A percentile compares a stretch with the other conserved stretches of the same genome.
These are phyloP conservation scores for Antheraea yamamai DNA, from an alignment of 2,888 invertebrate genomes.

Conservation along the genomic window DNA sequence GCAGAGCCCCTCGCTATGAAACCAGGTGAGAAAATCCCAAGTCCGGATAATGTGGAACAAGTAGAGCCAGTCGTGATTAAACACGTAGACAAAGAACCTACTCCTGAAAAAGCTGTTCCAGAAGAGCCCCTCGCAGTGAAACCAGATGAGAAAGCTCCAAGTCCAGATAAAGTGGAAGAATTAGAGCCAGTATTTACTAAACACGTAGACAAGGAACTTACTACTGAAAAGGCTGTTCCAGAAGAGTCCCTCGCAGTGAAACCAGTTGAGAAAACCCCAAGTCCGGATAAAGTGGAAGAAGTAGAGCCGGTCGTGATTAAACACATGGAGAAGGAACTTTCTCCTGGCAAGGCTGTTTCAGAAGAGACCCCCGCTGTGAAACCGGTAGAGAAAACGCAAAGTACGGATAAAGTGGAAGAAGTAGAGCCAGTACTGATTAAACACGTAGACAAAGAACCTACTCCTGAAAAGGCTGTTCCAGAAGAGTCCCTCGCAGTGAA, in stretches of 20 bases:
- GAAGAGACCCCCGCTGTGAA: conserved; percentile 13
- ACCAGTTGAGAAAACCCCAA: conserved; percentile 19
- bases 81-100: conserved; percentile 16
- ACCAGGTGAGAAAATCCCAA: conserved; percentile 17
- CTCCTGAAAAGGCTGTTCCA: conserved; percentile 8
- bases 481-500: neutral
- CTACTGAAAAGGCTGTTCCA: conserved; percentile 10
- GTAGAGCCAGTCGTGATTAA: conserved; percentile 9
- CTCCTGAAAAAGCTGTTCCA: conserved; percentile 8
- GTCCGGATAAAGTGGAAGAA: neutral
- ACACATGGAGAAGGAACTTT: conserved; percentile 12
- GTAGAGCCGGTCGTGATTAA: neutral
- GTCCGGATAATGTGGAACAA: conserved; percentile 8
- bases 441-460: conserved; percentile 16
- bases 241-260: neutral
- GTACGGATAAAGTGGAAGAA: conserved; percentile 9
- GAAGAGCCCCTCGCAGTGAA: neutral
- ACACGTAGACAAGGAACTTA: conserved; percentile 17
- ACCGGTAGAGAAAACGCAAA: conserved; percentile 17
- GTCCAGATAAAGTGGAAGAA: conserved; percentile 10
- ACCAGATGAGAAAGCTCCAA: conserved; percentile 13
- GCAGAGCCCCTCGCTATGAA: conserved; percentile 16
- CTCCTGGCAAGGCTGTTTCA: neutral
- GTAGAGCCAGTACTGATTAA: conserved; percentile 8
- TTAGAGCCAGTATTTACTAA: conserved; percentile 9